Evolutionary conservation across 1,140 invertebrate species (phyloP), one percentile per base, ranked within the genome.

Genomic region (Formica selysi): DNA sequence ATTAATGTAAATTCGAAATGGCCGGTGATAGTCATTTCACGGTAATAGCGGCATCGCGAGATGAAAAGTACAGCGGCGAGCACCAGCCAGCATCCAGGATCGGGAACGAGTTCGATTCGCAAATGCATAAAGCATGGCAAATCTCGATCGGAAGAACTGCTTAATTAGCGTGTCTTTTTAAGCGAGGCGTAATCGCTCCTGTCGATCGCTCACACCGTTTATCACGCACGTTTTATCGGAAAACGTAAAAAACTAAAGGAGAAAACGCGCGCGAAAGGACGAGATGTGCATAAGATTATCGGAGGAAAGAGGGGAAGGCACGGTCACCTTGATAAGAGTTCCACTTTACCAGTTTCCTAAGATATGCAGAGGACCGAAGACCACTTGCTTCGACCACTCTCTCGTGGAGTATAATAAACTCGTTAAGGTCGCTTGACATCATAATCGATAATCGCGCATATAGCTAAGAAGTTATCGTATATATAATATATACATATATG

Each of bases 1-100:
- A 83, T 83, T 83, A 83, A 83, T 83, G 79, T 83, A 83, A 74
- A 83, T 74, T 83, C 79, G 68, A 83, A 83, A 83, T 74, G 68
- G 79, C 68, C 22, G 29, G 54, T 74, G 68, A 83, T 74, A 74
- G 79, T 83, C 68, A 83, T 83, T 83, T 83, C 68, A 83, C 79
- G 79, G 54, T 83, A 83, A 83, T 83, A 83, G 79, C 44, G 62
- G 78, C 48, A 57, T 3, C 41, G 67, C 19, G 38, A 22, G 68
- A 62, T 48, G 54, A 73, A 83, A n/a, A 83, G 54, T 71, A 16
- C 65, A 26, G 36, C 16, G 11, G 65, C 65, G 22, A 38, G 51
- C 5, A 51, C 48, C 16, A 51, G 76, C 36, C 22, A 41, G 1
- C 13, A 36, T 44, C 38, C 22, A 11, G 32, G 0, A 4, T 10